Percentiles rank a stretch among this genome's conserved stretches.
Conservation (phyloP, 2,113 vertebrate genomes). For the Gyps fulvus region DNA sequence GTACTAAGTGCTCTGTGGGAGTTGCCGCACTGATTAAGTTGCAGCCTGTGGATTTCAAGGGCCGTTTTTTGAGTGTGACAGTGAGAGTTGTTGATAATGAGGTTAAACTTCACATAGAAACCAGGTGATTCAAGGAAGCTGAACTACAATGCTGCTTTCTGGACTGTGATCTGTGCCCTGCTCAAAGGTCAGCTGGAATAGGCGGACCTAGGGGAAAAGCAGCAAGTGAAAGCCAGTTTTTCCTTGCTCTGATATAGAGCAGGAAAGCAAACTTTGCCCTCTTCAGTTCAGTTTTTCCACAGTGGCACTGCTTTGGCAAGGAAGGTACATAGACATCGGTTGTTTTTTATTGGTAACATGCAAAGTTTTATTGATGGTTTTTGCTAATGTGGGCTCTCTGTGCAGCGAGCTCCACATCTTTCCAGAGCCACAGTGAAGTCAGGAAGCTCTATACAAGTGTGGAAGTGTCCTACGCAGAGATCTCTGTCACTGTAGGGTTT, state of each 20-base stretch:
- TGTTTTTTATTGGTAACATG: neutral
- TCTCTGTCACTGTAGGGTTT: neutral
- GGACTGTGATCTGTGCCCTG: neutral
- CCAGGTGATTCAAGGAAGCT: neutral
- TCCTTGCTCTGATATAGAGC: neutral
- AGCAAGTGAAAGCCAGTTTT: neutral
- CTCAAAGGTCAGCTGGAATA: neutral
- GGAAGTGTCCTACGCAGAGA: neutral
- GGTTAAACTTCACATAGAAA: slow-evolving; percentile 1
- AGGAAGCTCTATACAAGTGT: neutral
- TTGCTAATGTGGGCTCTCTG: neutral
- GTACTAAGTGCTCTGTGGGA: neutral
- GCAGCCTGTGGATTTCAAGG: slow-evolving; percentile 6
- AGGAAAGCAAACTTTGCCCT: neutral
- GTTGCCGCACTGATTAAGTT: slow-evolving; percentile 4
- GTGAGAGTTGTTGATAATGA: neutral
- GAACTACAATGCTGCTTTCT: neutral
- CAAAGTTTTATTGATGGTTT: neutral
- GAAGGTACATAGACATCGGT: neutral
- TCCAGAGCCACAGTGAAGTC: neutral
- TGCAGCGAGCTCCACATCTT: neutral
- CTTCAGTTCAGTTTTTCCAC: neutral
- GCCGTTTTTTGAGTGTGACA: neutral
- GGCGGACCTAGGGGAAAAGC: neutral
- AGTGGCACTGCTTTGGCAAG: neutral